Base-by-base conservation (phyloP, 2,113 vertebrate species). In the Alosa alosa region DNA sequence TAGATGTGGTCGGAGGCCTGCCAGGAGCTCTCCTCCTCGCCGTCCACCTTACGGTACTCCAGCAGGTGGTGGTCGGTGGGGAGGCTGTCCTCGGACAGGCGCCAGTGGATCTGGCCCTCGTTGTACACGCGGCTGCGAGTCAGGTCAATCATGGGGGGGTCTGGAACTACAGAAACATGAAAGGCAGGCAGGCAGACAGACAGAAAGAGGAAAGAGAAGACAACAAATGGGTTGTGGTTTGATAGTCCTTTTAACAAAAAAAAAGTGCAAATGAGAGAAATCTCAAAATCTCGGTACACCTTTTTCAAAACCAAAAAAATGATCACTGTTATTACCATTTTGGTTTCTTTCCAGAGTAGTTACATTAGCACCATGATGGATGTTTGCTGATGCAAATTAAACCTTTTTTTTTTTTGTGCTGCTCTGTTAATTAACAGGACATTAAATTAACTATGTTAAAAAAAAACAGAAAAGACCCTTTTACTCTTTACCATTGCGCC, bases 91-190 rank as follows among this genome's bases (percentile, higher is more conserved):
- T 94, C 96, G 8, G 97, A 94, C 39, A 95, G 92, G 83, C 95
- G 93, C 98, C 98, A 99, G 86, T 93, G 95, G 92, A 99, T 96
- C 57, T 96, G 91, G 82, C 96, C 96, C 86, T 96, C 96, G 82
- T 97, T 97, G 86, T 99, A 99, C 18, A 99, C 93, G 90, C 89
- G 96, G 93, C 96, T 97, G 49, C 88, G 92, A 22, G 96, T 95
- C 86, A 96, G 94, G 64, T 96, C 97, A 84, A 99, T 98, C 90
- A 99, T 94, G 47, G 98, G 98, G 84, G 96, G 94, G 90, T 97
- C 96, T 18, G 97, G 90, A 89, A 97, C 97, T 99, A 88, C 20
- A 18, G n/a, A 81, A 4, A 82, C n/a, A 64, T 25, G 39, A 81
- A 6, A 15, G 2, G 11, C 0, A 85, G 15, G 0, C 83, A 83